Evolutionary conservation across 2,888 invertebrate species (phyloP).

Genomic region (Miltochrista miniata): DNA sequence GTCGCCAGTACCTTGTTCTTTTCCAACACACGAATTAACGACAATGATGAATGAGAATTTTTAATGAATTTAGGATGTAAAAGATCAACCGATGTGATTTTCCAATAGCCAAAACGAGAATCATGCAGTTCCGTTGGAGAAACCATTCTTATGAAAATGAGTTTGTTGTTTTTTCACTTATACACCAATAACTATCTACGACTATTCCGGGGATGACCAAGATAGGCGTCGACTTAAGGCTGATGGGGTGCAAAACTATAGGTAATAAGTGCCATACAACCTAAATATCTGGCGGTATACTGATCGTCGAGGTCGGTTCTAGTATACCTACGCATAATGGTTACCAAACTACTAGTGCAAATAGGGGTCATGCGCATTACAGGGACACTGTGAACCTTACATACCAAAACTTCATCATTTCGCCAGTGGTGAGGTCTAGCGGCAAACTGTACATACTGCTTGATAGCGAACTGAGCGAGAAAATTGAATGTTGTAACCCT

Average conservation of each 20-base stretch:
- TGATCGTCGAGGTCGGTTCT: constrained; percentile 10
- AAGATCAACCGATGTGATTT: too few relatives aligned
- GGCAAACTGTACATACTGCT: constrained; percentile 69
- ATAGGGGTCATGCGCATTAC: constrained; percentile 31
- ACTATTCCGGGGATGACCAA: too few relatives aligned
- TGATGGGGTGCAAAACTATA: background rate
- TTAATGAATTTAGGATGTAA: too few relatives aligned
- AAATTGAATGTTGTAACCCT: constrained; percentile 25
- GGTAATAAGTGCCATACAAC: background rate
- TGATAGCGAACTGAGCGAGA: constrained; percentile 64
- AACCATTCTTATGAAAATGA: background rate
- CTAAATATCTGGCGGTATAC: constrained; percentile 1
- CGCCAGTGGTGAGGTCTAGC: constrained; percentile 66
- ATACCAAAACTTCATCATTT: constrained; percentile 76
- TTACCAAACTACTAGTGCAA: constrained; percentile 4
- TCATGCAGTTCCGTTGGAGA: too few relatives aligned
- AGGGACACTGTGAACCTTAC: constrained; percentile 38
- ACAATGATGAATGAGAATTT: too few relatives aligned
- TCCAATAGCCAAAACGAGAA: too few relatives aligned
- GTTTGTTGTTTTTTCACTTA: background rate
- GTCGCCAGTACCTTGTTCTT: too few relatives aligned
- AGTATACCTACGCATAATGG: constrained; percentile 1
- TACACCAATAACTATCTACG: too few relatives aligned
- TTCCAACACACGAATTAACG: too few relatives aligned
- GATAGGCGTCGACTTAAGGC: too few relatives aligned